Conservation (phyloP, 2,113 vertebrate genomes). For the Cephalopholis sonnerati region DNA sequence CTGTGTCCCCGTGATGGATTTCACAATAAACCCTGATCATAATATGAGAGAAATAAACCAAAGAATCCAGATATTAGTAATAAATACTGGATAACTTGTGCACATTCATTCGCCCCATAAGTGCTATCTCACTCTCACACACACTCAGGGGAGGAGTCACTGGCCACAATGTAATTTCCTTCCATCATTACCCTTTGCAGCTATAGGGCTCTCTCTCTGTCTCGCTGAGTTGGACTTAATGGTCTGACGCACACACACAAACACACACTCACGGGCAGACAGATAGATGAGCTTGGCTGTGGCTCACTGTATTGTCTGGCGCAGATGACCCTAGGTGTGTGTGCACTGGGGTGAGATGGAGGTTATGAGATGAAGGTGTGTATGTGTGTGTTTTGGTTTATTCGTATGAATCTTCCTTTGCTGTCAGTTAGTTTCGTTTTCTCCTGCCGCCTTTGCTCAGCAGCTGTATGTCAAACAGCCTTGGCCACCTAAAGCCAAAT, state of each 20-base stretch:
- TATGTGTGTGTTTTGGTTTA: neutral
- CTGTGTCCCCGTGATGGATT: too few species aligned
- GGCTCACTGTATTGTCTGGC: constrained; percentile 31
- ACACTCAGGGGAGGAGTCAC: constrained; percentile 14
- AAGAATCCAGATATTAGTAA: neutral
- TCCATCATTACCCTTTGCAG: constrained; percentile 48
- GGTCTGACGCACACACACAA: constrained; percentile 35
- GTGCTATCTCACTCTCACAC: neutral
- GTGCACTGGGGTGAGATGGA: constrained; percentile 5
- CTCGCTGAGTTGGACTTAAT: constrained; percentile 50
- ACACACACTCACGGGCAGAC: constrained; percentile 30
- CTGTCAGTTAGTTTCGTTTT: neutral
- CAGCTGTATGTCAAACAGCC: neutral
- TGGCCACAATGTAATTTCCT: constrained; percentile 50
- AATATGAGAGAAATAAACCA: constrained; percentile 13
- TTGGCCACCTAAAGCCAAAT: constrained; percentile 14
- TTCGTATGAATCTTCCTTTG: constrained; percentile 5
- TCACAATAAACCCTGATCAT: neutral
- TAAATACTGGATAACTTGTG: constrained; percentile 17
- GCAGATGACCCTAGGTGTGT: constrained; percentile 25
- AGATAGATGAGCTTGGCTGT: constrained; percentile 38
- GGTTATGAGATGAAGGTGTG: neutral
- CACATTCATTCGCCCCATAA: constrained; percentile 6
- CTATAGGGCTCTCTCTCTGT: constrained; percentile 24
- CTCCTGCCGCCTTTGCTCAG: neutral